Evolutionary conservation across 1,140 invertebrate genomes (phyloP), one percentile per base, ranked within the genome.

Genomic region (Aphidius gifuensis): DNA sequence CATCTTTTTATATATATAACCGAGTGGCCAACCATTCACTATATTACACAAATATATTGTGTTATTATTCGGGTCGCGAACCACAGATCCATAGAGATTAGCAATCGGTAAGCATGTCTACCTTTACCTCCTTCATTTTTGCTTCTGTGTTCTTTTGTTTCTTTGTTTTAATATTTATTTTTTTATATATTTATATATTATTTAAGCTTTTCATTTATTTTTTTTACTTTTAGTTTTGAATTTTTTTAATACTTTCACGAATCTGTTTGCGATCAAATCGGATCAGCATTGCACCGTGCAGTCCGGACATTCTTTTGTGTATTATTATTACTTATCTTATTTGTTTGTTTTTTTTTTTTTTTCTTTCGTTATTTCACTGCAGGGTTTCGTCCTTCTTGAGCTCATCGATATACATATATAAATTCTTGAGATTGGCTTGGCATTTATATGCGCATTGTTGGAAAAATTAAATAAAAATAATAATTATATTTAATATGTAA

Each of bases 11-110:
- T 32, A 32, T 42, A 44, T 55, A 42, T 55, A 9, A 59, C 50
- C 56, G 50, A 59, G 64, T 58, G 58, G 47, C 51, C 61, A 46
- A 55, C 53, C 53, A 55, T 68, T 62, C 63, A 63, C 61, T 65
- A 68, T 65, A 68, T 68, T 68, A 68, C 66, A 68, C 56, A 63
- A 68, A 68, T 68, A 65, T 68, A 68, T 68, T 68, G 66, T 65
- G 64, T 68, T 68, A 68, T 68, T 68, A 68, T 68, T 65, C 66
- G 58, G 66, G 66, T 68, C 66, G 56, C 61, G 64, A 68, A 65
- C 66, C 61, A 58, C 39, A 68, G 66, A 68, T 68, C 56, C 55
- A 43, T 47, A 55, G 48, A 58, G 66, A 68, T 68, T 68, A 65
- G 61, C 61, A 59, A 68, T 65, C 60, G 9, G 7, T n/a, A 7